Conservation (phyloP, 1,140 invertebrate genomes). For the Drosophila watanabei region DNA sequence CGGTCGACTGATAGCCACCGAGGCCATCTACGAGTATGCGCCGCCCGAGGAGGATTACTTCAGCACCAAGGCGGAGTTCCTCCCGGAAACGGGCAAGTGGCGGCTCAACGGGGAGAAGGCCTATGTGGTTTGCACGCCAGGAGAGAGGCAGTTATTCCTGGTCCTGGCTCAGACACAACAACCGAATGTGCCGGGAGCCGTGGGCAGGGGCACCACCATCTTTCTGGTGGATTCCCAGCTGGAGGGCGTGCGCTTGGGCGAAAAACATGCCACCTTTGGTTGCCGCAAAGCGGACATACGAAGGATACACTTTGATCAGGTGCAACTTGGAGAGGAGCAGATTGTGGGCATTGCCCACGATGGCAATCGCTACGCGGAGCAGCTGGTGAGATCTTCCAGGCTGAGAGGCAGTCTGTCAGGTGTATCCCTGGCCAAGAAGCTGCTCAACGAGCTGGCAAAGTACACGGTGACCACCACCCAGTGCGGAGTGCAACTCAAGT, state of each 20-base stretch:
- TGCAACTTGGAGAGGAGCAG: conserved; percentile 82
- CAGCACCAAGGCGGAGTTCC: conserved; percentile 67
- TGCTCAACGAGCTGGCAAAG: conserved; percentile 61
- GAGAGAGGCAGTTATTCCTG: conserved; percentile 86
- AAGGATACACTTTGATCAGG: conserved; percentile 86
- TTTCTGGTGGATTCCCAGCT: conserved; percentile 92
- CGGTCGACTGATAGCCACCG: conserved; percentile 85
- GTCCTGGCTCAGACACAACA: conserved; percentile 85
- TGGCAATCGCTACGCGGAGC: conserved; percentile 61
- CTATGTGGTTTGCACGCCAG: conserved; percentile 86
- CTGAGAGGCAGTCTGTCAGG: conserved; percentile 58
- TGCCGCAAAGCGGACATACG: conserved; percentile 82
- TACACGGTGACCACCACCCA: conserved; percentile 87
- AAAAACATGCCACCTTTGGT: conserved; percentile 90
- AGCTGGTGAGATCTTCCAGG: conserved; percentile 55
- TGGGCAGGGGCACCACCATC: conserved; percentile 87
- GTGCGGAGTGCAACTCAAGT: conserved; percentile 86
- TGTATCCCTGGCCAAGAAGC: conserved; percentile 61
- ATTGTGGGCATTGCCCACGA: conserved; percentile 66
- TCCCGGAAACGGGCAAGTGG: conserved; percentile 81
- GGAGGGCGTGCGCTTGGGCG: conserved; percentile 89
- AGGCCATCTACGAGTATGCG: conserved; percentile 86
- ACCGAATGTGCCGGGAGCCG: conserved; percentile 55
- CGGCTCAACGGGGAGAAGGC: conserved; percentile 86
- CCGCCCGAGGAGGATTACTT: conserved; percentile 78